Evolutionary conservation across 2,888 invertebrate species (phyloP), one percentile per base, ranked within the genome.

Genomic region (Folsomia manolachei): DNA sequence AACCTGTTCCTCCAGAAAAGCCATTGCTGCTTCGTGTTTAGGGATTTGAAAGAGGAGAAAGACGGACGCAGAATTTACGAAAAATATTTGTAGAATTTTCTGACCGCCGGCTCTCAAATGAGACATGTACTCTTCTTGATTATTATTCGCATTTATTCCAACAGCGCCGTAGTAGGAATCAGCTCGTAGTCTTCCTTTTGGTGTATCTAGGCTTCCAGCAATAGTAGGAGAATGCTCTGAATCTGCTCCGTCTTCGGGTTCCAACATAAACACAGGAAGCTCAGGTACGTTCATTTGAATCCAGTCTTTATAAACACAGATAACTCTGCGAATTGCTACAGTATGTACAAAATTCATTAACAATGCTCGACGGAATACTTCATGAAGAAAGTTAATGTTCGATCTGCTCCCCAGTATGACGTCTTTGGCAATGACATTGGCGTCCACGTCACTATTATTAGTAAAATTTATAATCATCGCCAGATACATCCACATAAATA

Each of bases 41-140:
- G 79, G 78, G 64, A 75, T 74, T 72, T 78, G 83, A 81, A 90
- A 89, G 62, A 94, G 87, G 72, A 95, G 88, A 86, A 97, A 97
- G 74, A 97, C 95, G 85, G 95, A 94, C 18, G 96, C 92, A 1
- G 97, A 94, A 86, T 97, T 95, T 67, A 95, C 95, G 85, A 97
- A 93, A 84, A 97, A 97, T 73, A 94, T 86, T 86, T 92, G 92
- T 53, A 93, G 85, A 4, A 92, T 88, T 84, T 92, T 93, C 88
- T 94, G 87, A 56, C 81, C 85, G 18, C 94, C 94, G 27, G 93
- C 93, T 63, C 93, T 88, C 70, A 94, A 90, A 82, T 91, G 87
- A 67, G 91, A 85, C 83, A 92, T 91, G 83, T 94, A 93, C 74
- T 90, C 88, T 68, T 73, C 75, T 51, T 75, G 71, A 51, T 78